Evolutionary conservation across 2,797 vertebrate genomes (phyloP).

Genomic region (Malurus splendens): DNA sequence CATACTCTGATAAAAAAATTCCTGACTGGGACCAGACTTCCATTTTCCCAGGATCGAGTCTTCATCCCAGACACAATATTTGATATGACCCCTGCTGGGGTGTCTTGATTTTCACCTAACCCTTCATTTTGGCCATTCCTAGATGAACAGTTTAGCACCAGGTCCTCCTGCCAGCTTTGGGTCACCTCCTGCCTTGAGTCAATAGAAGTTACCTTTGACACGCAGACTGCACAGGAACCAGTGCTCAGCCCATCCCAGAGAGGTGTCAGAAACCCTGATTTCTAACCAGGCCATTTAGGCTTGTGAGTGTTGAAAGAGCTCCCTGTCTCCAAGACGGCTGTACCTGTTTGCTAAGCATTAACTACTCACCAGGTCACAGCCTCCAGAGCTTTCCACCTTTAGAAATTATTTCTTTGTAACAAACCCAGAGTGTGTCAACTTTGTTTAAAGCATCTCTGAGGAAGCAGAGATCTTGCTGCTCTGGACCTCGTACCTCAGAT

Average conservation of each 20-base stretch:
- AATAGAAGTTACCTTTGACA: not conserved
- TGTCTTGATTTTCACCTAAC: not conserved
- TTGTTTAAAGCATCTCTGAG: not conserved
- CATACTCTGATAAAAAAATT: slow-evolving; percentile 19
- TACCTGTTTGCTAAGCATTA: not conserved
- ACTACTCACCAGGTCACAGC: not conserved
- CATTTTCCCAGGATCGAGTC: not conserved
- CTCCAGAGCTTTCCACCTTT: not conserved
- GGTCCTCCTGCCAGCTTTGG: not conserved
- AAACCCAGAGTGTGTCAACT: not conserved
- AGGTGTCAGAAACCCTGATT: not conserved
- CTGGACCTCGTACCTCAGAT: not conserved
- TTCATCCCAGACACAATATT: not conserved
- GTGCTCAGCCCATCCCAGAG: not conserved
- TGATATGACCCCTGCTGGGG: not conserved
- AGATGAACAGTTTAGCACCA: not conserved
- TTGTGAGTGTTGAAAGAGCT: not conserved
- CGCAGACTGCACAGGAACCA: not conserved
- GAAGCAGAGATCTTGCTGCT: not conserved
- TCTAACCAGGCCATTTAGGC: not conserved
- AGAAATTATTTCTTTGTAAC: not conserved
- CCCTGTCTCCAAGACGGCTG: not conserved
- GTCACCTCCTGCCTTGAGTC: not conserved
- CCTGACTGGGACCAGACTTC: not conserved
- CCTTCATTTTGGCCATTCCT: not conserved